These are phyloP conservation scores for Pollimyrus isidori DNA, from an alignment of 2,113 vertebrate genomes.

Conservation along the genomic window DNA sequence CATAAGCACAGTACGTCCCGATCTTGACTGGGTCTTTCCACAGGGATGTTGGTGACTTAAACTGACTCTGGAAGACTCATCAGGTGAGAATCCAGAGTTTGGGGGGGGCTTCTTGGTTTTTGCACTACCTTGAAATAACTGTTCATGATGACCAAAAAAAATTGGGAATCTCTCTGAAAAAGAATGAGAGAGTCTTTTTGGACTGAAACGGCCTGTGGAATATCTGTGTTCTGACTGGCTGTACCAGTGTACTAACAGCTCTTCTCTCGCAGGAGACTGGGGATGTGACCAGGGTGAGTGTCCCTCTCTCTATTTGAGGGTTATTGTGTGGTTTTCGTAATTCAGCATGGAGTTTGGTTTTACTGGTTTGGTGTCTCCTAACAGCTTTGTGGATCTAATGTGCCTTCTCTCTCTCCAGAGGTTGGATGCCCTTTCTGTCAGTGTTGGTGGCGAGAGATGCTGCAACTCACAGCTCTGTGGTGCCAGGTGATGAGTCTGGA, in stretches of 20 bases:
- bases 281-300: background rate
- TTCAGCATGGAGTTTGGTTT: constrained; percentile 2
- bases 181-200: constrained; percentile 8
- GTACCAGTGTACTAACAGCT: background rate
- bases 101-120: background rate
- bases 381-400: background rate
- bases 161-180: constrained; percentile 20
- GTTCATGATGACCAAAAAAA: constrained; percentile 7
- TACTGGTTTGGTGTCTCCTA: background rate
- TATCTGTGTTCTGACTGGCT: background rate
- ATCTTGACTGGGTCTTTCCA: background rate
- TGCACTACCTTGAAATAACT: background rate
- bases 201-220: background rate
- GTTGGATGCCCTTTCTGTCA: background rate
- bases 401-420: background rate
- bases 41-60: background rate
- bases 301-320: background rate
- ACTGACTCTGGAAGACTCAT: background rate
- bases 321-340: background rate
- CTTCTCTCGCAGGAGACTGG: background rate
- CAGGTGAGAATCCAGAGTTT: background rate
- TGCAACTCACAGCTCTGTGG: background rate
- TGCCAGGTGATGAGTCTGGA: background rate
- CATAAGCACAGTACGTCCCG: background rate
- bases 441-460: background rate